Conservation (phyloP, 2,888 invertebrate species). For the Podotricha telesiphe region DNA sequence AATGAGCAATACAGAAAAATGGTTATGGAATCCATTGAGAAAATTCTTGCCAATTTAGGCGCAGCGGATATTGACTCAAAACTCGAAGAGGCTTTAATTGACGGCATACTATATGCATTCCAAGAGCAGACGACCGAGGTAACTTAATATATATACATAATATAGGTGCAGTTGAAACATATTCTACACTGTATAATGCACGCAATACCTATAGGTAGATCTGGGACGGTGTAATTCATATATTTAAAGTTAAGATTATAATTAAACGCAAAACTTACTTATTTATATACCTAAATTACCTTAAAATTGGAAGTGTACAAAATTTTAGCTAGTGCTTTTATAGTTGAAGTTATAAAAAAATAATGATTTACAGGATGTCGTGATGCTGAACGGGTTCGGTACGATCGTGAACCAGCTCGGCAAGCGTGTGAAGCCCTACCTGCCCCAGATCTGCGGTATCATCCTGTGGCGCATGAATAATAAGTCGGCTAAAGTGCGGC, state of each 20-base stretch:
- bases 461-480: conserved; percentile 99
- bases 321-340: neutral
- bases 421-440: conserved; percentile 98
- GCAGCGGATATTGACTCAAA: conserved; percentile 99
- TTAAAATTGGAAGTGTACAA: too few species aligned
- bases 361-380: conserved; percentile 89
- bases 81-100: conserved; percentile 99
- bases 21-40: conserved; percentile 99
- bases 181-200: too few species aligned
- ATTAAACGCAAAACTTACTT: too few species aligned
- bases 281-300: neutral
- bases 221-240: too few species aligned
- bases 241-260: too few species aligned
- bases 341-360: neutral
- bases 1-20: conserved; percentile 99
- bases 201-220: too few species aligned
- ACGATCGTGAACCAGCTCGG: conserved; percentile 99
- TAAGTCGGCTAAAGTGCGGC: conserved; percentile 99
- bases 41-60: conserved; percentile 98
- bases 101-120: conserved; percentile 99
- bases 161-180: too few species aligned
- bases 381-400: conserved; percentile 99
- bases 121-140: conserved; percentile 99
- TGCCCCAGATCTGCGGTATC: conserved; percentile 99
- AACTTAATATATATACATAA: conserved; percentile 41